A percentile compares a stretch with the other conserved stretches of the same genome.
These are phyloP conservation scores for Bursaphelenchus okinawaensis DNA, from an alignment of 2,888 invertebrate species.

Conservation along the genomic window DNA sequence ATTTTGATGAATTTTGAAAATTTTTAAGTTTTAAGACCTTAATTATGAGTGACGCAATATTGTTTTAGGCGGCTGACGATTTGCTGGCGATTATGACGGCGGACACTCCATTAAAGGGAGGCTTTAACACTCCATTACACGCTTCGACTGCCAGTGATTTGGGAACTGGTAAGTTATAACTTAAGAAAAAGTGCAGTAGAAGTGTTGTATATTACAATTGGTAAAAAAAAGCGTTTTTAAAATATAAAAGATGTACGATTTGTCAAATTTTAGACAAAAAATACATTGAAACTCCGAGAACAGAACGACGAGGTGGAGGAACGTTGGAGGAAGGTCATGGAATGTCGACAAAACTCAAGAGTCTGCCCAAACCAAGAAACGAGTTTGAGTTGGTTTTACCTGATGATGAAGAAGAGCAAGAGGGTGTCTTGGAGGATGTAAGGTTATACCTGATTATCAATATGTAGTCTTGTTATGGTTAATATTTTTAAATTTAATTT, in stretches of 20 bases:
- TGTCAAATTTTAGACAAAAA: not conserved
- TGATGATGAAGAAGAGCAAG: constrained; percentile 62
- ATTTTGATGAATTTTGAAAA: not conserved
- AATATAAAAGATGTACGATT: no score
- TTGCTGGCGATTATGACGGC: constrained; percentile 96
- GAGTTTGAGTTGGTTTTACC: constrained; percentile 98
- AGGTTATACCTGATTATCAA: constrained; percentile 2
- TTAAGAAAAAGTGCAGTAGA: no score
- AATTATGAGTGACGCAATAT: constrained; percentile 1
- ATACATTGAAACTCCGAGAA: constrained; percentile 3
- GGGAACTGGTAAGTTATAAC: not conserved
- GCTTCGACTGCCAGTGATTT: constrained; percentile 75
- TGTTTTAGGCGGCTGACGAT: constrained; percentile 91
- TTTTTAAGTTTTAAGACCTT: not conserved
- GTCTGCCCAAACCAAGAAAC: constrained; percentile 83
- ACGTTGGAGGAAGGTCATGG: constrained; percentile 15
- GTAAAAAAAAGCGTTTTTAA: constrained; percentile 13
- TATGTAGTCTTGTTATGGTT: not conserved
- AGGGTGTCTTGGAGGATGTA: constrained; percentile 22
- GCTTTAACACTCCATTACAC: constrained; percentile 84
- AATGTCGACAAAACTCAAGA: constrained; percentile 40
- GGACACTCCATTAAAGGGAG: constrained; percentile 92
- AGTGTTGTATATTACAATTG: not conserved
- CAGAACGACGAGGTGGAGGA: not conserved
- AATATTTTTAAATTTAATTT: constrained; percentile 3